Percentiles rank a stretch among this genome's conserved stretches.
Evolutionary conservation across 2,888 invertebrate species (phyloP).

Genomic region (Metacarcinus magister): DNA sequence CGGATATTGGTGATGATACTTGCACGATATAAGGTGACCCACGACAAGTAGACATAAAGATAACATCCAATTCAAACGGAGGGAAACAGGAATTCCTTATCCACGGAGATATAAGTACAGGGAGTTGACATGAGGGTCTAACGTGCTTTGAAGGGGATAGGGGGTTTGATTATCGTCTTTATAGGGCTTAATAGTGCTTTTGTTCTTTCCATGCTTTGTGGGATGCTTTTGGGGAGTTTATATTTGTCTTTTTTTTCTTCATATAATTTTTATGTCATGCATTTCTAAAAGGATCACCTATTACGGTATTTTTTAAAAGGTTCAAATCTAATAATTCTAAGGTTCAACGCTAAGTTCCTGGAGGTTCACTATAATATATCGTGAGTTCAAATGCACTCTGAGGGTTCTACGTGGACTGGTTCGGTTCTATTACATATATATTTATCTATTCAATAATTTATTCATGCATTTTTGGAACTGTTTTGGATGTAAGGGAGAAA

Average conservation of each 20-base stretch:
- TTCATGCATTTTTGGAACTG: background rate
- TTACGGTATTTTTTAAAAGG: background rate
- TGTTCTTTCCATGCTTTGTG: background rate
- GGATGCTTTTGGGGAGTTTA: background rate
- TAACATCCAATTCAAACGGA: background rate
- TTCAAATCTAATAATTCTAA: background rate
- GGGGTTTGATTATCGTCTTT: background rate
- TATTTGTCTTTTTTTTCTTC: background rate
- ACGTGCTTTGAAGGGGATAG: background rate
- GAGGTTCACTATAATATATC: background rate
- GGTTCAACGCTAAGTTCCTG: background rate
- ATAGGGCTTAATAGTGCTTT: background rate
- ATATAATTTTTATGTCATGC: background rate
- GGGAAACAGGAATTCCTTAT: background rate
- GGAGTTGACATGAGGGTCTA: background rate
- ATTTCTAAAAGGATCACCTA: background rate
- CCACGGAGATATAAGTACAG: conserved; percentile 38
- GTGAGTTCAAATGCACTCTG: background rate
- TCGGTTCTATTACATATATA: background rate
- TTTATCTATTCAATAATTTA: background rate
- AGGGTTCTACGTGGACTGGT: background rate
- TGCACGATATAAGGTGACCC: background rate
- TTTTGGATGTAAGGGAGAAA: background rate
- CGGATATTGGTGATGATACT: background rate
- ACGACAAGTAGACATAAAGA: background rate